Conservation (phyloP, 2,888 invertebrate genomes). For the Hoplodrina blanda region DNA sequence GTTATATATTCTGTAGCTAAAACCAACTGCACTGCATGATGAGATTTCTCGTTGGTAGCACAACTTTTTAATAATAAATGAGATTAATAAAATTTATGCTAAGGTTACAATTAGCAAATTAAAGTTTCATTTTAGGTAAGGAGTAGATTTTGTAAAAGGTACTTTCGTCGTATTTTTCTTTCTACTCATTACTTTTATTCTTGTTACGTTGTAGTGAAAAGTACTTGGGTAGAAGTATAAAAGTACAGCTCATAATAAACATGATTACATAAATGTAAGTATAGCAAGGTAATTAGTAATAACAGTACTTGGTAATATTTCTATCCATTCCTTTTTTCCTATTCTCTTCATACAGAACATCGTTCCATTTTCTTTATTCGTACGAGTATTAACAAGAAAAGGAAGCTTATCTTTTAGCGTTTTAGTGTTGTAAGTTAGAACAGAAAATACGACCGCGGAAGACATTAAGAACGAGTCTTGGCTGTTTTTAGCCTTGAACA, state of each 20-base stretch:
- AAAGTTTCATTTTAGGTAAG: background rate
- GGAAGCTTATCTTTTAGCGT: conserved; percentile 33
- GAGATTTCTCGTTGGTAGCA: background rate
- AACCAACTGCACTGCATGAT: background rate
- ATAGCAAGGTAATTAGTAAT: background rate
- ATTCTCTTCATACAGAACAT: conserved; percentile 5
- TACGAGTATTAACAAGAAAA: conserved; percentile 34
- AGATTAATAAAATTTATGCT: conserved; percentile 4
- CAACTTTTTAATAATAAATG: background rate
- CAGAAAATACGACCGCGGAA: conserved; percentile 37
- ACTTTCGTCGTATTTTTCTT: background rate
- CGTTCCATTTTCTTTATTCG: conserved; percentile 25
- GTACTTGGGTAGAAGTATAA: too few relatives aligned
- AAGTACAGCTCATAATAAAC: background rate
- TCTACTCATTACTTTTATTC: background rate
- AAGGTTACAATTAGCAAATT: too few relatives aligned
- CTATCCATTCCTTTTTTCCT: background rate
- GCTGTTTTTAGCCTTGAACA: conserved; percentile 16
- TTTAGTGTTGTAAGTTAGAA: conserved; percentile 25
- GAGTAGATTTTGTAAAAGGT: background rate
- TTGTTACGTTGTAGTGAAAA: background rate
- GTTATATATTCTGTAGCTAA: background rate
- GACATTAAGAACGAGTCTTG: conserved; percentile 25
- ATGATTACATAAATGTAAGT: background rate
- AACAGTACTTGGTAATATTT: background rate